phyloP scores from a whole-genome alignment of 2,888 invertebrate genomes.

The Iselma pallidipennis region DNA sequence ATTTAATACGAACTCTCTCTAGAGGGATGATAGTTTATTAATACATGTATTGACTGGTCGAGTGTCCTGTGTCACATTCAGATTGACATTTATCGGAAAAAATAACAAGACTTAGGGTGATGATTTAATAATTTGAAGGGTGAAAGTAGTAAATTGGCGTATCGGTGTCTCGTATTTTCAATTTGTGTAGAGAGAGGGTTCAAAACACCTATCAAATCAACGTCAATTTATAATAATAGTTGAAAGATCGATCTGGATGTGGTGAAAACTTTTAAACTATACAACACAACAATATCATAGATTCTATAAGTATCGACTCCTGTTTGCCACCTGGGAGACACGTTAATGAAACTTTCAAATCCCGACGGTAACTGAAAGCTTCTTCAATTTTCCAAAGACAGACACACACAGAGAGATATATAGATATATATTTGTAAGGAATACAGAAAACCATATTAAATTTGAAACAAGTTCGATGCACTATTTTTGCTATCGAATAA shows the following conservation, averaged over 20 bases:
- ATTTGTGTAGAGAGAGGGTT: background rate
- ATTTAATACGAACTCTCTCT: background rate
- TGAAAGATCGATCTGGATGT: conserved; percentile 36
- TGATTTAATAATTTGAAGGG: background rate
- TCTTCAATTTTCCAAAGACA: conserved; percentile 30
- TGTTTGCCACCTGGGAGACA: conserved; percentile 31
- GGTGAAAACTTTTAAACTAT: conserved; percentile 35
- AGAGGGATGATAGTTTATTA: background rate
- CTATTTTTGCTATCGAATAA: background rate
- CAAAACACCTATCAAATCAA: conserved; percentile 13
- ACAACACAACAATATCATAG: conserved; percentile 30
- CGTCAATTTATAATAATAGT: conserved; percentile 29
- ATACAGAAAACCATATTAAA: too few species aligned
- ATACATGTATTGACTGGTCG: background rate
- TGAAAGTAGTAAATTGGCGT: background rate
- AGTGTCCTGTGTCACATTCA: background rate
- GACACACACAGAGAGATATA: conserved; percentile 25
- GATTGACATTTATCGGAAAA: background rate
- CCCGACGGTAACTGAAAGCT: conserved; percentile 31
- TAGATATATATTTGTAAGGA: too few species aligned
- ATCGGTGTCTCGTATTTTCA: background rate
- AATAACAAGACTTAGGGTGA: background rate
- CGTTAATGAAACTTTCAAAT: conserved; percentile 40
- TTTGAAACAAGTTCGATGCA: too few species aligned
- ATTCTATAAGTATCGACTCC: conserved; percentile 26